Evolutionary conservation across 2,888 invertebrate genomes (phyloP), one percentile per base, ranked within the genome.

Genomic region (Nomada lathburiana): DNA sequence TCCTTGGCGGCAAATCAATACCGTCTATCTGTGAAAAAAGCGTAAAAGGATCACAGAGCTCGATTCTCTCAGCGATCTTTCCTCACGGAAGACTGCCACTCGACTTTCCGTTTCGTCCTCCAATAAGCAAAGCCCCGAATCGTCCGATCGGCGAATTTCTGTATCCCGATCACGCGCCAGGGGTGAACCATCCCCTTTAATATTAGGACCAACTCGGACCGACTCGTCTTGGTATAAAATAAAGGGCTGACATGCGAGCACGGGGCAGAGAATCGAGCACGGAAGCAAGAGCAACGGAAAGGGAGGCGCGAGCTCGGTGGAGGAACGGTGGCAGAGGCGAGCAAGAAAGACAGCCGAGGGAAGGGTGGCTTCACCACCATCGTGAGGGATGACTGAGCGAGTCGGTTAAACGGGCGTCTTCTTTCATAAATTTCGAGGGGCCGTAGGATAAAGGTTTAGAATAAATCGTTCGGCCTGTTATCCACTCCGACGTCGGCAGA

Each of bases 401-500:
- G 90, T 93, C 91, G 92, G 93, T 93, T 94, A 93, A 93, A 92
- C 92, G 92, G 91, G 91, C 91, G 91, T 92, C 93, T 93, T 93
- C 93, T 93, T 94, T 94, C 93, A 93, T 94, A 93, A 94, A 94
- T 94, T 93, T 93, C 90, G 88, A 90, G 91, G 88, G 90, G 82
- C 84, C 82, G 88, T 78, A 76, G 92, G 91, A 93, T 93, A 92
- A 93, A 92, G 92, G 92, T 92, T 92, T 92, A 90, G 91, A 91
- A 93, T 93, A 94, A 93, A 93, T 94, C 92, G 93, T 90, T 92
- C 89, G 91, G 90, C 89, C 90, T 89, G 92, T 93, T 93, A 93
- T 93, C 93, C 92, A 91, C 92, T 91, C 89, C 90, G 90, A 90
- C 89, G 90, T 89, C 88, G 89, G 84, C 88, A 89, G 91, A 92